Base-by-base conservation (phyloP, 2,113 vertebrate species). In the Monarcha castaneiventris region DNA sequence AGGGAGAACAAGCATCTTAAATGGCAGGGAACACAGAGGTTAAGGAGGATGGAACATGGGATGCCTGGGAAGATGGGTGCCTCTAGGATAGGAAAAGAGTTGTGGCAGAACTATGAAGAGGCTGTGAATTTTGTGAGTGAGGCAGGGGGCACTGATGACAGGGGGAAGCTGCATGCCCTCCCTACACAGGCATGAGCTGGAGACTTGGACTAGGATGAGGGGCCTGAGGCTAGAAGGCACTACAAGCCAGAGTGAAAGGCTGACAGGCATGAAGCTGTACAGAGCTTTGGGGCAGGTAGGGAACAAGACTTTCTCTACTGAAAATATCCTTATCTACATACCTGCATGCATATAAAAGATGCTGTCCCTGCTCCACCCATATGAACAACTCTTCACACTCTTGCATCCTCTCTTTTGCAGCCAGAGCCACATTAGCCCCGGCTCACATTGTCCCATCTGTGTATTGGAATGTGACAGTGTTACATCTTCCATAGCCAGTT, bases 71-170 rank as follows among this genome's bases (percentile, higher is more conserved):
- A 43, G 63, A 83, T 62, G 35, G 3, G 13, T 35, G 51, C 7
- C 63, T 71, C 51, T 85, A 76, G 41, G n/a, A 49, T 49, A 49
- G 58, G 48, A 77, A 22, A 81, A 51, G 32, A 64, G 10, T 55
- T 87, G 41, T 58, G 37, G 66, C 66, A 89, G 62, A 90, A 80
- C 83, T 49, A 12, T 9, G 21, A 74, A 67, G 51, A 85, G 35
- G 8, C 30, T 85, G 46, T 63, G 68, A 89, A 67, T 18, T 48
- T 35, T 8, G 25, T 18, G 9, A 51, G 11, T 71, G 33, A 75
- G 33, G 35, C 27, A 75, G 18, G 7, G n/a, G 13, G 2, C 16
- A 48, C 0, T 0, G 22, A 33, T 30, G 7, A 27, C 15, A 66
- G 29, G 23, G 22, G 77, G 37, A 25, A 84, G 23, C 20, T 72